Evolutionary conservation across 2,797 vertebrate species (phyloP).

Genomic region (Lophura swinhoii): DNA sequence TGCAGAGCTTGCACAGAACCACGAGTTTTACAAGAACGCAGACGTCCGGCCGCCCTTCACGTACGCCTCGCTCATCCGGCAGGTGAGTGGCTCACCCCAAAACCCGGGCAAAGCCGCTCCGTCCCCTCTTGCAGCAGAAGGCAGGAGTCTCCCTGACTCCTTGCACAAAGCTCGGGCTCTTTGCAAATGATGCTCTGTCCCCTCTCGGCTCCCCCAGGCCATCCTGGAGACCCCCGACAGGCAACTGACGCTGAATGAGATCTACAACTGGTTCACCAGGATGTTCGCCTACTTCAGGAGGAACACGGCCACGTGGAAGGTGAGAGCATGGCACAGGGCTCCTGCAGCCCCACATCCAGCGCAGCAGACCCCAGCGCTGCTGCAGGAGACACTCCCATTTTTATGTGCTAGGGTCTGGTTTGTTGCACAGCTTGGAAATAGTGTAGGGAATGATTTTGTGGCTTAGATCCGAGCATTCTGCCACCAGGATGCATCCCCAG

Average conservation of each 20-base stretch:
- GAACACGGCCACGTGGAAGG: conserved; percentile 99
- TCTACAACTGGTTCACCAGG: conserved; percentile 99
- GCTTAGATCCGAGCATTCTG: neutral
- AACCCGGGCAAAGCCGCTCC: neutral
- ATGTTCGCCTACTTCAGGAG: conserved; percentile 99
- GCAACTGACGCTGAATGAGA: conserved; percentile 98
- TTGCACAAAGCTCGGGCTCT: neutral
- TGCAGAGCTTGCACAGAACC: conserved; percentile 98
- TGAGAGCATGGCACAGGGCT: conserved; percentile 67
- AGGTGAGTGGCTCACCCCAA: conserved; percentile 81
- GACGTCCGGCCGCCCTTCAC: conserved; percentile 98
- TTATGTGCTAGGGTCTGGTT: neutral
- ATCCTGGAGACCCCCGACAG: conserved; percentile 98
- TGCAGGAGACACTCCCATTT: neutral
- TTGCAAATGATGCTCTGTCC: neutral
- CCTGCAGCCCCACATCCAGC: neutral
- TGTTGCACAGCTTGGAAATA: neutral
- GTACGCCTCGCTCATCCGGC: conserved; percentile 98
- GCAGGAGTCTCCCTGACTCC: neutral
- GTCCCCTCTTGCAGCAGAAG: accelerated
- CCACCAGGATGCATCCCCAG: accelerated
- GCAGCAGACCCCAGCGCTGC: too few relatives aligned
- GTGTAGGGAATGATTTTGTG: neutral
- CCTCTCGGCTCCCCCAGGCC: conserved; percentile 80
- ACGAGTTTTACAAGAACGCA: conserved; percentile 99